These are phyloP conservation scores for Nannoperca obscura DNA, from an alignment of 2,797 vertebrate species.

Conservation along the genomic window DNA sequence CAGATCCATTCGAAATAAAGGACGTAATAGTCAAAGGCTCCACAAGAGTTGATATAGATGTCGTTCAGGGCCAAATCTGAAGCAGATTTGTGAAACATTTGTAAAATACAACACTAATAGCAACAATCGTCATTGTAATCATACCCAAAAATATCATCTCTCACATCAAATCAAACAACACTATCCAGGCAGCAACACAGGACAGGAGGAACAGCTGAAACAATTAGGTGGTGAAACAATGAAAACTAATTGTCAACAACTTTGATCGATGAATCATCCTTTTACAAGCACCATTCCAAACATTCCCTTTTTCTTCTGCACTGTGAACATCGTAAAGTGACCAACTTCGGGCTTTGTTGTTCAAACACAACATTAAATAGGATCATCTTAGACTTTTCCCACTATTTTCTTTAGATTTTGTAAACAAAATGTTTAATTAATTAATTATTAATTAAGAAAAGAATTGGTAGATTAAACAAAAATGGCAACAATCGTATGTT, in stretches of 20 bases:
- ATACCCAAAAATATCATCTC: background rate
- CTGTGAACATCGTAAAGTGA: background rate
- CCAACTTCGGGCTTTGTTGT: background rate
- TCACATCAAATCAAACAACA: background rate
- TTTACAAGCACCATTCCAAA: background rate
- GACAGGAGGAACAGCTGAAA: background rate
- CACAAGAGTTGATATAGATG: background rate
- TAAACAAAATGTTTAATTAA: background rate
- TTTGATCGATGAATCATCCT: background rate
- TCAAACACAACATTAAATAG: background rate
- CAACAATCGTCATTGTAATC: background rate
- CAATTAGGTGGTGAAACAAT: background rate
- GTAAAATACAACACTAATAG: background rate
- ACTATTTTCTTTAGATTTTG: background rate
- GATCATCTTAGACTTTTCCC: background rate
- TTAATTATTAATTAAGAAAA: background rate
- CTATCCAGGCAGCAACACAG: background rate
- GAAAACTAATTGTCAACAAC: background rate
- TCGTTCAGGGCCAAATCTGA: background rate
- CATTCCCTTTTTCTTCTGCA: background rate
- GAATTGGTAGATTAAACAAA: background rate
- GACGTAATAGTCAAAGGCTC: background rate
- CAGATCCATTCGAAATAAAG: conserved; percentile 23
- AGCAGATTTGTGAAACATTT: background rate
- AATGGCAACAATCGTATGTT: background rate